Percentiles rank a stretch among this genome's conserved stretches.
Evolutionary conservation across 2,113 vertebrate species (phyloP).

Genomic region (Nibea albiflora): DNA sequence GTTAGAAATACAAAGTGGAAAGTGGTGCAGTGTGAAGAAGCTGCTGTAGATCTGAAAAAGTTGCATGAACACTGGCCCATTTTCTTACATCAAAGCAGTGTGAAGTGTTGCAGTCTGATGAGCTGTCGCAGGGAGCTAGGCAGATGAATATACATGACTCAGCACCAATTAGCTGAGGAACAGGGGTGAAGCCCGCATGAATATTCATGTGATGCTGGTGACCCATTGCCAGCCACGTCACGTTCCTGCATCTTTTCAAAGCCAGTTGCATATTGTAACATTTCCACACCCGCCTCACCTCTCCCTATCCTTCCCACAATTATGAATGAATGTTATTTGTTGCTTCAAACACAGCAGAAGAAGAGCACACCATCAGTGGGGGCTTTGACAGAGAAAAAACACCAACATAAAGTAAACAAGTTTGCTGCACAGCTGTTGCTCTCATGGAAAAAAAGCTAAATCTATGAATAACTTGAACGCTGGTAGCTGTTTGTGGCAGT

Average conservation of each 20-base stretch:
- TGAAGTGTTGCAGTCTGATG: not conserved
- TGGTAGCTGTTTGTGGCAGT: not conserved
- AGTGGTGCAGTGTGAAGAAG: not conserved
- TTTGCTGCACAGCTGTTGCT: not conserved
- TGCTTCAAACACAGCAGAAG: not conserved
- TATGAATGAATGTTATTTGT: not conserved
- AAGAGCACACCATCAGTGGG: not conserved
- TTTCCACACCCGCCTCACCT: conserved; percentile 8
- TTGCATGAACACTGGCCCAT: not conserved
- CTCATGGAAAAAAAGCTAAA: not conserved
- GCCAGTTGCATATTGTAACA: not conserved
- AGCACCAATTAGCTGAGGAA: conserved; percentile 34
- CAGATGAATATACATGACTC: conserved; percentile 50
- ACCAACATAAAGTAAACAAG: not conserved
- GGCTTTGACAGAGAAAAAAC: not conserved
- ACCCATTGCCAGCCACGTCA: conserved; percentile 9
- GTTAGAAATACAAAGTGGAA: not conserved
- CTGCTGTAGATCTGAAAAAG: not conserved
- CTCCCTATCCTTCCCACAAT: not conserved
- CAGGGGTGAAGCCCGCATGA: conserved; percentile 6
- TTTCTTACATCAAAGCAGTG: conserved; percentile 21
- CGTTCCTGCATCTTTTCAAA: conserved; percentile 13
- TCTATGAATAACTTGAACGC: not conserved
- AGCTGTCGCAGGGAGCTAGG: conserved; percentile 17
- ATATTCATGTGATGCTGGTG: conserved; percentile 24